Percentiles rank a stretch among this genome's conserved stretches.
phyloP scores from a whole-genome alignment of 92 coral and sea anemone genomes.

The Paragorgia papillata region DNA sequence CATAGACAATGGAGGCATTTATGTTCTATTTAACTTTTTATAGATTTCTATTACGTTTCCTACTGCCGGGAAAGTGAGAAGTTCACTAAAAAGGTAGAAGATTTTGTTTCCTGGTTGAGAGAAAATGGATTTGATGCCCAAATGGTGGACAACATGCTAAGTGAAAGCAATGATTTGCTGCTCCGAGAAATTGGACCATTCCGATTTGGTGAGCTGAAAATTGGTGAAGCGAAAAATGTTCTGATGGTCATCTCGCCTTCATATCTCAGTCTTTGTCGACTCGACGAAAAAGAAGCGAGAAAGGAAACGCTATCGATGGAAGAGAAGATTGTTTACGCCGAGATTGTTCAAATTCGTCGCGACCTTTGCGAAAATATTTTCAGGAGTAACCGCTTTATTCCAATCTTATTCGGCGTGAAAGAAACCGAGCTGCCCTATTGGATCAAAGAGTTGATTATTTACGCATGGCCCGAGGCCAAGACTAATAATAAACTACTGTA shows the following conservation, averaged over 20 bases:
- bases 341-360: conserved; percentile 8
- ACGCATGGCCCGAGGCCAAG: conserved; percentile 16
- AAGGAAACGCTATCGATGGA: neutral
- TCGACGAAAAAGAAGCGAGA: neutral
- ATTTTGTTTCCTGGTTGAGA: too few species aligned
- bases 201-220: conserved; percentile 12
- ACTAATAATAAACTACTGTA: neutral
- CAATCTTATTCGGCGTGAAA: conserved; percentile 17
- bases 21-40: too few species aligned
- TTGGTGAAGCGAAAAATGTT: conserved; percentile 2
- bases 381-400: conserved; percentile 11
- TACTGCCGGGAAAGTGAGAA: too few species aligned
- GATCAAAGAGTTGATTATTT: conserved; percentile 13
- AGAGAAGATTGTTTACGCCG: neutral
- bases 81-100: too few species aligned
- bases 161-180: neutral
- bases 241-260: conserved; percentile 18
- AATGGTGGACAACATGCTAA: conserved; percentile 18
- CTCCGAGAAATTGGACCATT: conserved; percentile 19
- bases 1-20: too few species aligned
- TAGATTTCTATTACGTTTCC: too few species aligned
- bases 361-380: neutral
- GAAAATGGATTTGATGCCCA: conserved; percentile 12
- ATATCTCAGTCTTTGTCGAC: conserved; percentile 14
- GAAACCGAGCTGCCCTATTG: conserved; percentile 35